phyloP scores from a whole-genome alignment of 2,113 vertebrate genomes.

The Columbina picui region DNA sequence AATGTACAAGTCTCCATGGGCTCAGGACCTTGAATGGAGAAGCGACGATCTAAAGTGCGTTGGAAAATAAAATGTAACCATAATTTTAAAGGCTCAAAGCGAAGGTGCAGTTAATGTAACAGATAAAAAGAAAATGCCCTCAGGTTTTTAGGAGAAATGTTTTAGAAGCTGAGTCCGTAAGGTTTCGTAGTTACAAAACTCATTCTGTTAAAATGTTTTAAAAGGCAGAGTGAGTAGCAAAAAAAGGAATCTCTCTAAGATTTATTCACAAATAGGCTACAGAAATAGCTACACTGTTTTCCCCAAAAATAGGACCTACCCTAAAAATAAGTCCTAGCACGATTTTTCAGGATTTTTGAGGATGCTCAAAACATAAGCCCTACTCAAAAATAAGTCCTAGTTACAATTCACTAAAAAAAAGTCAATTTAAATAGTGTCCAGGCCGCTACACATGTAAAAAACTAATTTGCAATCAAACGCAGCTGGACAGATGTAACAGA shows the following conservation, averaged over 20 bases:
- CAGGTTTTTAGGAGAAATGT: not conserved
- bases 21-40: not conserved
- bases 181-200: not conserved
- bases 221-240: not conserved
- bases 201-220: not conserved
- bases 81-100: not conserved
- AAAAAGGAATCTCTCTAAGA: not conserved
- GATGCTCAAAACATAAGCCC: too few relatives aligned
- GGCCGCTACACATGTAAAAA: too few relatives aligned
- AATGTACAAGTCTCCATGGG: not conserved
- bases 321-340: too few relatives aligned
- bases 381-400: too few relatives aligned
- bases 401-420: too few relatives aligned
- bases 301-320: too few relatives aligned
- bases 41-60: not conserved
- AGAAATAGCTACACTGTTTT: not conserved
- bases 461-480: too few relatives aligned
- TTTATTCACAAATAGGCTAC: constrained; percentile 4
- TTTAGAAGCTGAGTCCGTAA: not conserved
- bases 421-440: too few relatives aligned
- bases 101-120: not conserved
- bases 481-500: too few relatives aligned
- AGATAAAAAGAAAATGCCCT: constrained; percentile 18
- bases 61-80: not conserved
- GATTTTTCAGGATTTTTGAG: too few relatives aligned